Conservation (phyloP, 2,113 vertebrate genomes). For the Eleginops maclovinus region DNA sequence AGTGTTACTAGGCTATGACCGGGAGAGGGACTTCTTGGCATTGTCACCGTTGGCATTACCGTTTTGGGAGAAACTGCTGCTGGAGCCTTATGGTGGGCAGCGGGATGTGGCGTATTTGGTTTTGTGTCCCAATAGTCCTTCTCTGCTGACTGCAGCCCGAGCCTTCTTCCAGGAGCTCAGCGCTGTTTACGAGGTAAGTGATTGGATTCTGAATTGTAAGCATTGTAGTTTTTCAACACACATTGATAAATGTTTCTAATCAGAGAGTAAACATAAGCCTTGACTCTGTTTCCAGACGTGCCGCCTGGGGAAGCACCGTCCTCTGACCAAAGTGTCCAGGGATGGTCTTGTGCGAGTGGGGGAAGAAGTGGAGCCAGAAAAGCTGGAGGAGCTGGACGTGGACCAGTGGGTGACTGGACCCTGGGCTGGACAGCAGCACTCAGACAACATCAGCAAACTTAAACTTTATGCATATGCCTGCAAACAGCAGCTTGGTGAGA, state of each 20-base stretch:
- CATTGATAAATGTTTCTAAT: neutral
- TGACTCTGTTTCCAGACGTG: slow-evolving; percentile 86
- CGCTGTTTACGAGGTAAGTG: slow-evolving; percentile 94
- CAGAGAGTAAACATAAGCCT: neutral
- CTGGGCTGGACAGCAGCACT: slow-evolving; percentile 90
- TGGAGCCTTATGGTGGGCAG: slow-evolving; percentile 95
- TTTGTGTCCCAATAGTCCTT: slow-evolving; percentile 94
- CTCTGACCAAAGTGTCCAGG: slow-evolving; percentile 93
- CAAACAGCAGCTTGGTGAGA: slow-evolving; percentile 92
- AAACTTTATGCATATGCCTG: slow-evolving; percentile 95
- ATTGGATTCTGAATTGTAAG: neutral
- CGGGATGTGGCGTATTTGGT: slow-evolving; percentile 96
- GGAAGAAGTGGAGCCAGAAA: slow-evolving; percentile 83
- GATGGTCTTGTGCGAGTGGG: slow-evolving; percentile 94
- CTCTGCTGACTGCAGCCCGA: slow-evolving; percentile 92
- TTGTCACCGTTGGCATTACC: slow-evolving; percentile 95
- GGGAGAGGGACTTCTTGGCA: slow-evolving; percentile 96
- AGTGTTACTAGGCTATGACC: slow-evolving; percentile 95
- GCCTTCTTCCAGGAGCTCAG: slow-evolving; percentile 98
- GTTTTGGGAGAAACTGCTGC: slow-evolving; percentile 96
- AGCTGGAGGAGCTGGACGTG: slow-evolving; percentile 88
- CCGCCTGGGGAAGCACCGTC: slow-evolving; percentile 95
- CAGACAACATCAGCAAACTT: slow-evolving; percentile 94
- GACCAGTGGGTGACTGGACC: slow-evolving; percentile 92
- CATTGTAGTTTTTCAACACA: neutral